Base-by-base conservation (phyloP, 1,140 invertebrate species). In the Phenacoccus solenopsis region DNA sequence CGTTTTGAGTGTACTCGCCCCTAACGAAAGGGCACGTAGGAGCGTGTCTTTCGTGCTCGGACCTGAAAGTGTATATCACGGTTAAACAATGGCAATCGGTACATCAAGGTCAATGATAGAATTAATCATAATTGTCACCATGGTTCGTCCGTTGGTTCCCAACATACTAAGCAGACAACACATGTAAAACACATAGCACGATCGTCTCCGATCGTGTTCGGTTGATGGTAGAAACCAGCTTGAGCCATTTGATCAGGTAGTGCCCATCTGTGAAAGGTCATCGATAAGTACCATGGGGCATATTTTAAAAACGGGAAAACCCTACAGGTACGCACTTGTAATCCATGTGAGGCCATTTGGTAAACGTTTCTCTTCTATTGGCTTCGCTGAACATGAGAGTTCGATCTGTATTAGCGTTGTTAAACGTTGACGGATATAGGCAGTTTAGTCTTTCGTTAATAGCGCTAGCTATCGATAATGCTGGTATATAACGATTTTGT, bases 121-220 rank as follows among this genome's bases (percentile, higher is more conserved):
- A 10, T 38, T 12, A 38, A 38, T n/a, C n/a, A n/a, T n/a, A 67
- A 25, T 22, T 12, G 30, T 70, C 56, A 74, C 73, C 73, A 96
- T 0, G 94, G 94, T 79, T 96, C 93, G 81, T 96, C 94, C 0
- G 91, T 94, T 70, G 93, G 91, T 79, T 97, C 94, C 94, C 94
- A 97, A 80, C 90, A 94, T 0, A 96, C 92, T 3, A 96, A 82
- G 61, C 73, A 74, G 1, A 96, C 90, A 74, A 88, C 91, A 78
- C 94, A 97, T 0, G 90, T 93, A 78, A 96, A 97, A 78, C 94
- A 97, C 88, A 96, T 93, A 0, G 93, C 93, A 71, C 93, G 82
- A 79, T 97, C 94, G 77, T 95, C 92, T 1, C 92, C 92, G 24
- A 86, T 87, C 7, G 88, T 82, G 71, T 91, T 93, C 0, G 93